Conservation (phyloP, 2,113 vertebrate species). For the Laticauda colubrina region DNA sequence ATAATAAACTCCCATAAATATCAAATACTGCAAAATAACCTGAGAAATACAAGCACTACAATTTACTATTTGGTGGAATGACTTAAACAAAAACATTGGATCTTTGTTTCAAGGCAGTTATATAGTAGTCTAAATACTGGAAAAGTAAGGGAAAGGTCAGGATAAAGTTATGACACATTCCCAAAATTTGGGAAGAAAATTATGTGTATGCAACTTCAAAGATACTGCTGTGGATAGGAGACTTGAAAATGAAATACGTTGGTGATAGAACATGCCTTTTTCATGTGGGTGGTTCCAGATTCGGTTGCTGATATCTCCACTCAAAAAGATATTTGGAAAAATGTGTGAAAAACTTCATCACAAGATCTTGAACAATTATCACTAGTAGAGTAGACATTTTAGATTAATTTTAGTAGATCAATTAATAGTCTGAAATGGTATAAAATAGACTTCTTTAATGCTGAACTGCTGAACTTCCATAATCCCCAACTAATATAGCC, state of each 20-base stretch:
- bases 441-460: background rate
- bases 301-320: background rate
- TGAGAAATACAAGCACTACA: background rate
- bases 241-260: background rate
- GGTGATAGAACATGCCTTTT: background rate
- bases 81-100: background rate
- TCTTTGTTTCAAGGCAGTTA: background rate
- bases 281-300: background rate
- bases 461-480: background rate
- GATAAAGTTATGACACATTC: background rate
- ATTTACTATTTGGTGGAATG: background rate
- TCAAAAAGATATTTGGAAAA: background rate
- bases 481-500: background rate
- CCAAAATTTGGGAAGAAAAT: background rate
- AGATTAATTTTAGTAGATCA: background rate
- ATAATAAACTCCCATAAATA: background rate
- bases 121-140: background rate
- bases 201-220: background rate
- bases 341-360: background rate
- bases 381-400: background rate
- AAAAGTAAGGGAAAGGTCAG: background rate
- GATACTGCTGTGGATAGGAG: background rate
- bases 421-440: background rate
- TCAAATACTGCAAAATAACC: background rate
- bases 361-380: background rate